A percentile compares a stretch with the other conserved stretches of the same genome.
Conservation (phyloP, 2,797 vertebrate species). For the Myripristis jacobus region DNA sequence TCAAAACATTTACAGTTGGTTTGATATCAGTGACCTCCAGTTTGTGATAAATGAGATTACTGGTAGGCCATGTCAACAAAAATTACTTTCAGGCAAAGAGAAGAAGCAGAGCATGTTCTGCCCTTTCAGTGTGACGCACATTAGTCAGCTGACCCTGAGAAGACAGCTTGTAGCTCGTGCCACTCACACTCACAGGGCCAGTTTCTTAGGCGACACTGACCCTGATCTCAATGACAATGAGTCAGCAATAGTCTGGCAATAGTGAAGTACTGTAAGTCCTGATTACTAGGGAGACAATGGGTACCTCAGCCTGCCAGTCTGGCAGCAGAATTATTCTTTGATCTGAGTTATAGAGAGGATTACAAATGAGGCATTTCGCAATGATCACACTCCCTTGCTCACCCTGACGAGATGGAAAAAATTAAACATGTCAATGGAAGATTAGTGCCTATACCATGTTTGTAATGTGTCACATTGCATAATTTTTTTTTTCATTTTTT, state of each 20-base stretch:
- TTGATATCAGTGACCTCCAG: background rate
- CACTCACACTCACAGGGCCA: background rate
- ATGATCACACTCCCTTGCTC: constrained; percentile 17
- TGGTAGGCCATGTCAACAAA: background rate
- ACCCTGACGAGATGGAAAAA: constrained; percentile 53
- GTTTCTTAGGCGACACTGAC: constrained; percentile 56
- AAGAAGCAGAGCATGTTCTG: too few relatives aligned
- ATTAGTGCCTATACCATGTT: constrained; percentile 33
- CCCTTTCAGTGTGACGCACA: constrained; percentile 4
- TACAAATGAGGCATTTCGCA: constrained; percentile 39
- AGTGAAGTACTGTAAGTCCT: constrained; percentile 21
- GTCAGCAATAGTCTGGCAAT: constrained; percentile 49
- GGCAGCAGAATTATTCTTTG: constrained; percentile 44
- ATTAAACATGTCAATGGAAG: background rate
- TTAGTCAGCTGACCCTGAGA: background rate
- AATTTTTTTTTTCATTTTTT: too few relatives aligned
- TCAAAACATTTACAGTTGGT: background rate
- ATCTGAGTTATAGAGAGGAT: constrained; percentile 59
- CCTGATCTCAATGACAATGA: constrained; percentile 57
- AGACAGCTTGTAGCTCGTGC: background rate
- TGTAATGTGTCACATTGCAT: background rate
- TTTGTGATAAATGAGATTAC: background rate
- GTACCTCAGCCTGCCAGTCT: constrained; percentile 6
- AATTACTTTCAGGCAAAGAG: background rate
- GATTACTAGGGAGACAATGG: constrained; percentile 22